Percentiles rank a stretch among this genome's conserved stretches.
phyloP scores from a whole-genome alignment of 2,797 vertebrate species.

The Ambastaia sidthimunki region DNA sequence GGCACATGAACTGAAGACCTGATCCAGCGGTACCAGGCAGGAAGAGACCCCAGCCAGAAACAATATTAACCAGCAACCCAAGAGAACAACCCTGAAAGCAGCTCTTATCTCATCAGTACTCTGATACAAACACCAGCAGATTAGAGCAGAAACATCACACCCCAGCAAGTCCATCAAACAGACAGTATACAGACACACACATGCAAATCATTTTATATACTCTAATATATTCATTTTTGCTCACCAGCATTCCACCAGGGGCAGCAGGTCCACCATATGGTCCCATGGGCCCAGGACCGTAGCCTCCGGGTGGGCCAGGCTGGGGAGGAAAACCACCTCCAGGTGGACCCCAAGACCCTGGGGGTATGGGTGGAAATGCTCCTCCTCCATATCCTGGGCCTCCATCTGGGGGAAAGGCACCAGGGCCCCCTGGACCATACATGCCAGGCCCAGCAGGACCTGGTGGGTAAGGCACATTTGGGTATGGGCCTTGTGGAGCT shows the following conservation, averaged over 20 bases:
- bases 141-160: neutral
- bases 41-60: neutral
- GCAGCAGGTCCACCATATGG: conserved; percentile 76
- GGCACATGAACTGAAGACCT: neutral
- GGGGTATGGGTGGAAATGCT: conserved; percentile 76
- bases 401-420: conserved; percentile 74
- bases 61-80: neutral
- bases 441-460: conserved; percentile 78
- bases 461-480: conserved; percentile 78
- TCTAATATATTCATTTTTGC: conserved; percentile 58
- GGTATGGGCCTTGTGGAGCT: conserved; percentile 75
- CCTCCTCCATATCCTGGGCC: conserved; percentile 74
- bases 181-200: neutral
- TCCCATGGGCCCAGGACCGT: conserved; percentile 68
- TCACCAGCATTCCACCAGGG: conserved; percentile 79
- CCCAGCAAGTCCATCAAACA: neutral
- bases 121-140: conserved; percentile 1
- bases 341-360: conserved; percentile 76
- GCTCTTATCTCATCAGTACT: conserved; percentile 3
- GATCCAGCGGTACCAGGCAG: neutral
- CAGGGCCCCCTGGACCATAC: conserved; percentile 78
- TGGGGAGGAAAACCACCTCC: conserved; percentile 79
- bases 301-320: conserved; percentile 68
- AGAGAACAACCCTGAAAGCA: conserved; percentile 30
- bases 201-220: neutral